Conservation (phyloP, 2,797 vertebrate species). For the Scolopax rusticola region DNA sequence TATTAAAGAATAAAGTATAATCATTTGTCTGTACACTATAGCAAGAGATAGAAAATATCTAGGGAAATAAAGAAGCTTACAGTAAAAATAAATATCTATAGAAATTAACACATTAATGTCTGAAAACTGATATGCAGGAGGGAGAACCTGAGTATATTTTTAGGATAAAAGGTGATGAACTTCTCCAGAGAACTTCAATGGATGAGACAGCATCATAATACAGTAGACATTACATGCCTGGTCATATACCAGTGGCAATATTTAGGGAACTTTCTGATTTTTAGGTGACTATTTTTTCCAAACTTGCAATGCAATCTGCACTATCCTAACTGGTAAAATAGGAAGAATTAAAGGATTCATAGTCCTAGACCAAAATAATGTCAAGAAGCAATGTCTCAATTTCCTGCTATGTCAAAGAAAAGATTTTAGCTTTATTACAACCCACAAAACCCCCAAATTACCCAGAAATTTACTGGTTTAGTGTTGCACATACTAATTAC, state of each 20-base stretch:
- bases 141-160: background rate
- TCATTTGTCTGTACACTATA: background rate
- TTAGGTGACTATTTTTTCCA: background rate
- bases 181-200: background rate
- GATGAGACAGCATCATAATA: background rate
- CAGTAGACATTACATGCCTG: background rate
- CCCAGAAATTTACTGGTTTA: background rate
- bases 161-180: background rate
- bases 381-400: background rate
- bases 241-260: background rate
- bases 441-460: accelerated
- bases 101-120: background rate
- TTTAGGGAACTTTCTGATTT: background rate
- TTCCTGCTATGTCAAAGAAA: background rate
- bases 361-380: background rate
- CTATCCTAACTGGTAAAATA: background rate
- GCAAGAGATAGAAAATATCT: background rate
- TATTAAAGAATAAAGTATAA: background rate
- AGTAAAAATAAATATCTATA: background rate
- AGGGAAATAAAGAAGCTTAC: background rate
- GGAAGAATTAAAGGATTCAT: background rate
- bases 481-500: background rate
- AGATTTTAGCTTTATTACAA: background rate
- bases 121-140: background rate
- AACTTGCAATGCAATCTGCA: background rate